These are phyloP conservation scores for Chionis minor DNA, from an alignment of 2,113 vertebrate species.

Conservation along the genomic window DNA sequence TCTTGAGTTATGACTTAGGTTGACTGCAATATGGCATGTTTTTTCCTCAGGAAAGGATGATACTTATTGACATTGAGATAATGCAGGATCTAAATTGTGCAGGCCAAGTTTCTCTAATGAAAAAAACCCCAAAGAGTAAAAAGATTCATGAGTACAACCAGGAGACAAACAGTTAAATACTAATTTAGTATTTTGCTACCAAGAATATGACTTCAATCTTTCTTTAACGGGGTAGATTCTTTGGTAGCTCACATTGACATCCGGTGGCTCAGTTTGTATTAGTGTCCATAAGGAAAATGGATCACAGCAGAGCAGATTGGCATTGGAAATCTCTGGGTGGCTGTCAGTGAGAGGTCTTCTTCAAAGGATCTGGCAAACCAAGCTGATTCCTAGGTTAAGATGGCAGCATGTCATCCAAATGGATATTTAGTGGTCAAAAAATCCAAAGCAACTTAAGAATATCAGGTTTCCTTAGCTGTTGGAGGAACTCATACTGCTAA, in stretches of 20 bases:
- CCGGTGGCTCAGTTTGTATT: background rate
- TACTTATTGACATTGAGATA: slow-evolving; percentile 8
- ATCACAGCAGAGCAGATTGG: fast-evolving
- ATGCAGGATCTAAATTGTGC: background rate
- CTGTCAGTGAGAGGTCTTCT: fast-evolving
- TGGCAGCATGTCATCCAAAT: background rate
- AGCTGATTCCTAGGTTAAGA: background rate
- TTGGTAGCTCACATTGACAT: background rate
- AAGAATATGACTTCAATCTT: background rate
- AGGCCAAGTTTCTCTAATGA: background rate
- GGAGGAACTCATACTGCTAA: fast-evolving
- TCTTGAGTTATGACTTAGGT: slow-evolving; percentile 33
- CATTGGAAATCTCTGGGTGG: background rate
- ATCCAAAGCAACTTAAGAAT: background rate
- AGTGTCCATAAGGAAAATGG: background rate
- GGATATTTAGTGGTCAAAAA: background rate
- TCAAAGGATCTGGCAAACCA: background rate
- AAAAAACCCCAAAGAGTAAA: background rate
- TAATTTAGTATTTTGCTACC: background rate
- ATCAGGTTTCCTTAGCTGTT: background rate
- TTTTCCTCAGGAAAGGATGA: background rate
- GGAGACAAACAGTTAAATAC: background rate
- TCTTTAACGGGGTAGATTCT: background rate
- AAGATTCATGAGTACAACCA: background rate
- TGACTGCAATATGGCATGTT: slow-evolving; percentile 45